These are phyloP conservation scores for Scolopax rusticola DNA, from an alignment of 2,797 vertebrate genomes.

Conservation along the genomic window DNA sequence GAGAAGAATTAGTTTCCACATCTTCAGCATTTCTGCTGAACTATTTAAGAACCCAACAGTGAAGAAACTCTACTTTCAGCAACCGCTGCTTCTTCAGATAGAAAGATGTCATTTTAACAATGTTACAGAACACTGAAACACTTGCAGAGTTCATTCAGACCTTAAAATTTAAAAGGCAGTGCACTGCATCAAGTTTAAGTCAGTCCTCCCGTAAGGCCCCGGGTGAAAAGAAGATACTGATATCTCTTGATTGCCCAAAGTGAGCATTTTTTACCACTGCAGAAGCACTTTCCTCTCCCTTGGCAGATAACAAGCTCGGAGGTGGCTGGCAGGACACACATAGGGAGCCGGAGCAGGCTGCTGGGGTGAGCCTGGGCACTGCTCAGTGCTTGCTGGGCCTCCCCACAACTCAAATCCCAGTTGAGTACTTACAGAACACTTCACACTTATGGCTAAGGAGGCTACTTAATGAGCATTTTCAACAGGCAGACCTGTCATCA, in stretches of 20 bases:
- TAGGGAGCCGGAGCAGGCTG: neutral
- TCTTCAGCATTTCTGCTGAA: neutral
- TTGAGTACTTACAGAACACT: neutral
- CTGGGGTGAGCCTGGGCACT: neutral
- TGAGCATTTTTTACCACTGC: neutral
- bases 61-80: neutral
- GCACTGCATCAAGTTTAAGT: neutral
- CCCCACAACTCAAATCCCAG: neutral
- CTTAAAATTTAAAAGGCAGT: neutral
- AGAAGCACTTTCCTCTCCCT: neutral
- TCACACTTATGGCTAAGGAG: neutral
- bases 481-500: neutral
- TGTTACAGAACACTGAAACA: neutral
- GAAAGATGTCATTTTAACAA: neutral
- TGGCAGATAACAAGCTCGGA: neutral
- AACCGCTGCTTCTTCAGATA: neutral
- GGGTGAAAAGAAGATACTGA: neutral
- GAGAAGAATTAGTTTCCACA: neutral
- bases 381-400: neutral
- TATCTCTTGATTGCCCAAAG: neutral
- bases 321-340: neutral
- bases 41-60: neutral
- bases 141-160: neutral
- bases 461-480: neutral
- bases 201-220: neutral